Evolutionary conservation across 2,797 vertebrate species (phyloP).

Genomic region (Chromobotia macracanthus): DNA sequence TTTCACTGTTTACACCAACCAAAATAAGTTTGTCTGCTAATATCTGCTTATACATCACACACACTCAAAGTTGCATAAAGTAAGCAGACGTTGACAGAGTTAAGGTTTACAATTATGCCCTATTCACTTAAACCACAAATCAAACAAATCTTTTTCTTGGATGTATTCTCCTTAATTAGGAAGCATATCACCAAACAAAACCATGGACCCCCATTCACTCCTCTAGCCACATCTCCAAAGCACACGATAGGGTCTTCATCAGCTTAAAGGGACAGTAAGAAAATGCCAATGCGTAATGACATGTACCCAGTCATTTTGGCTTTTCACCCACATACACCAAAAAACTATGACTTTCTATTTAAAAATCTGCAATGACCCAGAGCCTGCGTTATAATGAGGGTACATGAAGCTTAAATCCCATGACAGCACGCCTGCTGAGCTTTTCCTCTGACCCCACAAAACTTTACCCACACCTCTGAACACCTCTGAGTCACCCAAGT

Average conservation of each 20-base stretch:
- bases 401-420: conserved; percentile 16
- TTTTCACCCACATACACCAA: background rate
- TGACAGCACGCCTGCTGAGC: background rate
- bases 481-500: background rate
- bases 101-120: background rate
- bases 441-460: conserved; percentile 30
- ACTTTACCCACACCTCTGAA: conserved; percentile 34
- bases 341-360: background rate
- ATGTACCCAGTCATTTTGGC: background rate
- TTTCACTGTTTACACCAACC: no score
- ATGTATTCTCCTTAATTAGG: conserved; percentile 4
- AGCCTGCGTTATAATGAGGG: background rate
- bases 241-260: background rate
- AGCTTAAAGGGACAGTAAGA: background rate
- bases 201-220: background rate
- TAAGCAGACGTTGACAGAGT: no score
- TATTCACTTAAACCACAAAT: background rate
- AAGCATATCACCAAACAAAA: background rate
- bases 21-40: no score
- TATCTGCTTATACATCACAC: no score
- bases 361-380: background rate
- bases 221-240: background rate
- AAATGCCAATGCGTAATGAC: background rate
- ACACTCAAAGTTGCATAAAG: no score
- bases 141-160: background rate